Percentiles rank a stretch among this genome's conserved stretches.
These are phyloP conservation scores for Psephotus haematonotus DNA, from an alignment of 2,113 vertebrate genomes.

Conservation along the genomic window DNA sequence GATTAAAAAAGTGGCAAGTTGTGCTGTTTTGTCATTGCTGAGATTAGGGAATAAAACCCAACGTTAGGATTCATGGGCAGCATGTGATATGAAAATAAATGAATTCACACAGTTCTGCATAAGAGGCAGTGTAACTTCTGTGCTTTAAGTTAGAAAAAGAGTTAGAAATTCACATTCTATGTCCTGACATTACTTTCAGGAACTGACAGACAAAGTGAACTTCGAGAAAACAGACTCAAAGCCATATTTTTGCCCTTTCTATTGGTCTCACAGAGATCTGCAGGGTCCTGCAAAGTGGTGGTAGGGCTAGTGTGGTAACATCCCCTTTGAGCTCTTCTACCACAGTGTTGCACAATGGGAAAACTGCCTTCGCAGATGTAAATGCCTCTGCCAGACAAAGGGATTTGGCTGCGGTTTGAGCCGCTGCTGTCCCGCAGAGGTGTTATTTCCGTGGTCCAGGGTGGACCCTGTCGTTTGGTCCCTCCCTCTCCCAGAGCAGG, in stretches of 20 bases:
- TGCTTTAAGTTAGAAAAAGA: background rate
- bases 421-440: fast-evolving
- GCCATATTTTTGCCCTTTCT: background rate
- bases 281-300: background rate
- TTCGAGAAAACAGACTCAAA: background rate
- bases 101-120: background rate
- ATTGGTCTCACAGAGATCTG: background rate
- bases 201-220: background rate
- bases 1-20: background rate
- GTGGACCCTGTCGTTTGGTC: background rate
- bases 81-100: background rate
- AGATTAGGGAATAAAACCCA: background rate
- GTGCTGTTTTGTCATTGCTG: background rate
- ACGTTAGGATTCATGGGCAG: background rate
- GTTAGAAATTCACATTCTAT: background rate
- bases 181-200: background rate
- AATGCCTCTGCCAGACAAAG: background rate
- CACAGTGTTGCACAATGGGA: background rate
- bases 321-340: background rate
- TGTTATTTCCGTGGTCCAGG: background rate
- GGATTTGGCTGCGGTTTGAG: fast-evolving
- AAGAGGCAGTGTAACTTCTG: background rate
- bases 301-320: background rate
- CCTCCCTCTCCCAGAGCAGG: background rate
- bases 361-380: background rate